Base-by-base conservation (phyloP, 2,113 vertebrate genomes). In the Actenoides lindsayi region DNA sequence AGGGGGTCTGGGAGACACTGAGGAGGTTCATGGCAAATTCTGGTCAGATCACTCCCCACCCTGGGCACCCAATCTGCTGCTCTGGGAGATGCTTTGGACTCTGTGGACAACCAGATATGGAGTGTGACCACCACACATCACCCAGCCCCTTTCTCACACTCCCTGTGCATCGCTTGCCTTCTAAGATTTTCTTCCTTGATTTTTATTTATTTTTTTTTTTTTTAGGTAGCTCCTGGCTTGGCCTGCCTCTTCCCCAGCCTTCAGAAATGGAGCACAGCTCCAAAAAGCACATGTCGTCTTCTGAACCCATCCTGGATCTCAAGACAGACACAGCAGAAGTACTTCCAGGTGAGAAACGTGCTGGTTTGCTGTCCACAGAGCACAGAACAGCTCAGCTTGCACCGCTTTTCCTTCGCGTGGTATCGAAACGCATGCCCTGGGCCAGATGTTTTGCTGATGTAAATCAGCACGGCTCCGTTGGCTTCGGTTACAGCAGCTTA, bases 231-330 rank as follows among this genome's bases (percentile, higher is more conserved):
- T 93, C 94, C 71, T 96, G 94, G 94, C 84, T 96, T 25, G 87
- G 63, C 48, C 44, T 94, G 60, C 87, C 96, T 1, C 2, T 77
- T 62, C 65, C 91, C 1, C 53, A 74, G 44, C 85, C 96, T 89
- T 88, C 17, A 1, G 95, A 96, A 75, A 5, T 0, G 0, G 94
- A 95, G 54, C 84, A 79, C 53, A 94, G 20, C 30, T 25, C 90
- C 5, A 90, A 79, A 27, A 95, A 87, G 8, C 54, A 41, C n/a
- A 92, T 85, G 35, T 89, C 94, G 6, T 96, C 97, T 8, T 97
- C 95, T 1, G 97, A 97, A 65, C 96, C 97, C 30, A 82, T 94
- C 74, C 78, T 96, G 90, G 96, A 97, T n/a, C 89, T 97, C 92
- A 93, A 93, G 86, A 63, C 93, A 79, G 93, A 97, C 12, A 5